Percentiles rank a stretch among this genome's conserved stretches.
Conservation (phyloP, 2,797 vertebrate species). For the Falco novaeseelandiae region DNA sequence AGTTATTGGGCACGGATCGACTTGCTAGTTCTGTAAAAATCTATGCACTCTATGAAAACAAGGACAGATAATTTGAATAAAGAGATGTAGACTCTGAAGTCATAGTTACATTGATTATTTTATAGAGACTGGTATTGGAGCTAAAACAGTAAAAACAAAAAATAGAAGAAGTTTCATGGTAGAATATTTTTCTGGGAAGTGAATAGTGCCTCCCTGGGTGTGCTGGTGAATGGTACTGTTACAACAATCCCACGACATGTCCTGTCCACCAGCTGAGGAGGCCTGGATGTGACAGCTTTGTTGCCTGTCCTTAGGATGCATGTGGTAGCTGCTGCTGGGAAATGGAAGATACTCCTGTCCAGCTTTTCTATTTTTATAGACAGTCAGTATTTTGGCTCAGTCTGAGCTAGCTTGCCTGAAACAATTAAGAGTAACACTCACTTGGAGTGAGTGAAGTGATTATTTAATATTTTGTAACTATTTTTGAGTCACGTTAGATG, state of each 20-base stretch:
- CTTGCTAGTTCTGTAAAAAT: not conserved
- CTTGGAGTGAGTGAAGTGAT: not conserved
- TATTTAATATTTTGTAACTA: not conserved
- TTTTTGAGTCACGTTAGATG: not conserved
- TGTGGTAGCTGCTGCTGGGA: not conserved
- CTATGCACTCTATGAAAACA: not conserved
- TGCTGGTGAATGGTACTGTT: not conserved
- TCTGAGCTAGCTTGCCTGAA: not conserved
- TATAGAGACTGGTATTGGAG: not conserved
- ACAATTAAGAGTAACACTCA: not conserved
- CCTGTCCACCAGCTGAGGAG: not conserved
- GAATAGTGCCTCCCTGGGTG: not conserved
- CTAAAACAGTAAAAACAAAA: not conserved
- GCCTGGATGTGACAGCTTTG: not conserved
- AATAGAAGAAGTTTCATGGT: not conserved
- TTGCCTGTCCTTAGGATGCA: not conserved
- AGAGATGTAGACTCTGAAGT: not conserved
- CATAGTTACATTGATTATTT: not conserved
- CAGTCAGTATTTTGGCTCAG: not conserved
- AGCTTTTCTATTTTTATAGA: not conserved
- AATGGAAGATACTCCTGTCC: not conserved
- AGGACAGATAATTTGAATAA: not conserved
- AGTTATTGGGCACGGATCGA: not conserved
- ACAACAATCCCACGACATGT: fast-evolving
- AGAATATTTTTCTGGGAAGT: not conserved